Evolutionary conservation across 1,140 invertebrate genomes (phyloP).

Genomic region (Zaprionus nigranus): DNA sequence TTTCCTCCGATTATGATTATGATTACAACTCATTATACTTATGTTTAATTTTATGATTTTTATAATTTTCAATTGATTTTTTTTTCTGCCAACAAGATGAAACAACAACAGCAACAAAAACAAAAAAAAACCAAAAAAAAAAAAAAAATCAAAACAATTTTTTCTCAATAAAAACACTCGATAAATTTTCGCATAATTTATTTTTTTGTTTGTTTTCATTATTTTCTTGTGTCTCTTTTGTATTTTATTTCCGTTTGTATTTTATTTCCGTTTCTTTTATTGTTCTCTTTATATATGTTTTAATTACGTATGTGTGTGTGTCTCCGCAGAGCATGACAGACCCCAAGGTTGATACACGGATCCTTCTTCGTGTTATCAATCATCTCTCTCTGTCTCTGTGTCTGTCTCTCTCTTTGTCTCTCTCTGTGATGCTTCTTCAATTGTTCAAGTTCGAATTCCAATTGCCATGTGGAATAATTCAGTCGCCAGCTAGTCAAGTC

Average conservation of each 20-base stretch:
- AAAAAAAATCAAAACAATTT: constrained; percentile 54
- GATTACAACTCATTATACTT: constrained; percentile 54
- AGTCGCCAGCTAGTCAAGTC: constrained; percentile 31
- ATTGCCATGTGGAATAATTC: not conserved
- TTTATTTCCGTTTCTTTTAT: constrained; percentile 27
- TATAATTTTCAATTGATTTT: constrained; percentile 53
- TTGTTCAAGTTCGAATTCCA: not conserved
- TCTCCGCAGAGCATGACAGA: not conserved
- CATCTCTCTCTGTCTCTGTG: not conserved
- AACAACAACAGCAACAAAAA: constrained; percentile 31
- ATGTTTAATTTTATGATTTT: constrained; percentile 75
- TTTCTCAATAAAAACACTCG: constrained; percentile 69
- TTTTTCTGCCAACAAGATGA: constrained; percentile 21
- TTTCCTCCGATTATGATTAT: constrained; percentile 51
- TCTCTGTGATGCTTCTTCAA: not conserved
- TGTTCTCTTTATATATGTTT: constrained; percentile 2
- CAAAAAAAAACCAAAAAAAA: constrained; percentile 30
- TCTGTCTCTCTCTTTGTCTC: not conserved
- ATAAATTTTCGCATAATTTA: constrained; percentile 64
- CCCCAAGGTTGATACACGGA: not conserved
- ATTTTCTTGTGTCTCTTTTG: constrained; percentile 49
- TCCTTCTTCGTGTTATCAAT: not conserved
- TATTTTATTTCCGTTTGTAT: constrained; percentile 43
- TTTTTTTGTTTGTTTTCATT: constrained; percentile 69
- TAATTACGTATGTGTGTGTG: constrained; percentile 2